Evolutionary conservation across 2,888 invertebrate species (phyloP).

Genomic region (Epinotia demarniana): DNA sequence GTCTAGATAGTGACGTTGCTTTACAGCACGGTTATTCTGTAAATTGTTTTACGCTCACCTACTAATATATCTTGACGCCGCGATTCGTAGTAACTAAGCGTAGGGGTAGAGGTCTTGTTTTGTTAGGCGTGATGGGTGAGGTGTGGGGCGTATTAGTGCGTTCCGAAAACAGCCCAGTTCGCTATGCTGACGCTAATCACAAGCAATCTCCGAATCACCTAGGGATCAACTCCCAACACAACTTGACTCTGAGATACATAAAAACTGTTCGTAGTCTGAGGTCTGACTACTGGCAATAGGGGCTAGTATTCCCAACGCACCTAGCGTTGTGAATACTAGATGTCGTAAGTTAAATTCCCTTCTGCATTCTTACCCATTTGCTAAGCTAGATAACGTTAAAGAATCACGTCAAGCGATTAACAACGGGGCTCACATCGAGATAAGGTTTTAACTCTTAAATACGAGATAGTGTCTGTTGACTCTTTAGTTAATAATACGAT

Average conservation of each 20-base stretch:
- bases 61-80: too few relatives aligned
- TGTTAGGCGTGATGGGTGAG: too few relatives aligned
- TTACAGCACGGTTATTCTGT: background rate
- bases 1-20: slow-evolving; percentile 17
- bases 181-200: slow-evolving; percentile 1
- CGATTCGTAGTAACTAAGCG: too few relatives aligned
- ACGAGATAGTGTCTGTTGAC: slow-evolving; percentile 22
- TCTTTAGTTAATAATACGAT: slow-evolving; percentile 4
- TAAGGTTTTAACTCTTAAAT: slow-evolving; percentile 15
- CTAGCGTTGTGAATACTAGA: background rate
- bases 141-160: too few relatives aligned
- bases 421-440: slow-evolving; percentile 17
- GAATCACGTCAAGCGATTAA: slow-evolving; percentile 41
- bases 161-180: too few relatives aligned
- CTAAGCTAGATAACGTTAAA: slow-evolving; percentile 49
- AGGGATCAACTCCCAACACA: background rate
- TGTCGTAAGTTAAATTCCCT: slow-evolving; percentile 44
- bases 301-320: too few relatives aligned
- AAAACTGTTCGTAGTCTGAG: background rate
- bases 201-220: background rate
- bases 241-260: background rate
- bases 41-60: too few relatives aligned
- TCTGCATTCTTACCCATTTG: slow-evolving; percentile 54
- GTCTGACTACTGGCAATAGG: background rate
- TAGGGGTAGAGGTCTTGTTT: too few relatives aligned